Percentiles rank a stretch among this genome's conserved stretches.
These are phyloP conservation scores for Amiota minor DNA, from an alignment of 2,888 invertebrate species.

Conservation along the genomic window DNA sequence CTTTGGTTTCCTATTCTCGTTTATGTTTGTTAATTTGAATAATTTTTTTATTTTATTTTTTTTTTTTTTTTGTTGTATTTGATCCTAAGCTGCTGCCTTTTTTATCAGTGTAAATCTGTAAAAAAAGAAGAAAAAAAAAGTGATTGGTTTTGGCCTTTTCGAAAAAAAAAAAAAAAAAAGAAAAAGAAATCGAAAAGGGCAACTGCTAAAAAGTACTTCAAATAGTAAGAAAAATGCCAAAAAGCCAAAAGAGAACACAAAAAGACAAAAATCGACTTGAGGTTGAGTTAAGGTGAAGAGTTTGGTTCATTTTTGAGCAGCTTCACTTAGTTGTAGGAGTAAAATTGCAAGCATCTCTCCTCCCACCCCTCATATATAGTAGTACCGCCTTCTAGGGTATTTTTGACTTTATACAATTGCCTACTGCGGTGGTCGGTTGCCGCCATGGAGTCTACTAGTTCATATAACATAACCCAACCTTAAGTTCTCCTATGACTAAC, in stretches of 20 bases:
- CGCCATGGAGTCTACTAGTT: no score
- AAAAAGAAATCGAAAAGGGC: slow-evolving; percentile 14
- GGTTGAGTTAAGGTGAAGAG: neutral
- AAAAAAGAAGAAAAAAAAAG: neutral
- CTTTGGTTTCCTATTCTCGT: neutral
- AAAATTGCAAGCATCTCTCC: no score
- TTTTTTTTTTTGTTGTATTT: slow-evolving; percentile 3
- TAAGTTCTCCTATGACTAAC: no score
- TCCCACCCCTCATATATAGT: no score
- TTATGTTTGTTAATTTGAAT: slow-evolving; percentile 28
- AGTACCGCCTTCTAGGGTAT: no score
- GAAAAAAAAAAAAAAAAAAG: neutral
- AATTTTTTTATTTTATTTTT: neutral
- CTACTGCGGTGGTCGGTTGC: no score
- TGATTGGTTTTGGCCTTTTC: slow-evolving; percentile 4
- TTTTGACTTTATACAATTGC: no score
- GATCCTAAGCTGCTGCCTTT: neutral
- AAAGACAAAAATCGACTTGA: slow-evolving; percentile 1
- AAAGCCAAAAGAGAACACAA: slow-evolving; percentile 11
- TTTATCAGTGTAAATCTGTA: slow-evolving; percentile 28
- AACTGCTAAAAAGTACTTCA: slow-evolving; percentile 21
- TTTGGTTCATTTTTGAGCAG: no score
- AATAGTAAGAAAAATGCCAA: slow-evolving; percentile 26
- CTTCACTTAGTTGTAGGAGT: no score
- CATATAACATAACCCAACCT: no score